Percentiles rank a stretch among this genome's conserved stretches.
phyloP scores from a whole-genome alignment of 2,888 invertebrate genomes.

The Ophonus ardosiacus region DNA sequence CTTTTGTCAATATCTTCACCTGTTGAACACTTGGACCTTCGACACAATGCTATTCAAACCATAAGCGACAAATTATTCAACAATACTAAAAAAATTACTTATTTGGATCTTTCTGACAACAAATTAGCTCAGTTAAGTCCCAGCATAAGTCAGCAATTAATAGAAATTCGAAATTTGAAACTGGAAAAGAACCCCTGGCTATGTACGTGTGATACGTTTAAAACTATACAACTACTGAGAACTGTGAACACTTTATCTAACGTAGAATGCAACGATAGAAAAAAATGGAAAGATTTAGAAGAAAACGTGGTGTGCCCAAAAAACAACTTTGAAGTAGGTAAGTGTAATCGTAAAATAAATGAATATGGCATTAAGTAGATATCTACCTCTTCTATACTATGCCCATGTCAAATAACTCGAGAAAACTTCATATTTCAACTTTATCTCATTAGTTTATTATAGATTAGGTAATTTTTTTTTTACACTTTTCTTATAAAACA shows the following conservation, averaged over 20 bases:
- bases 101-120: not conserved
- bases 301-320: not conserved
- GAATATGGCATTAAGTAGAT: too few species aligned
- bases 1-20: not conserved
- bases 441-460: too few species aligned
- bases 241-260: not conserved
- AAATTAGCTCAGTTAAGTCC: not conserved
- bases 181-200: not conserved
- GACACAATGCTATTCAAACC: not conserved
- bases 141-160: not conserved
- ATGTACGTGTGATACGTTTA: not conserved
- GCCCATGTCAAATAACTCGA: too few species aligned
- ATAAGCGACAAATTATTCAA: not conserved
- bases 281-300: not conserved
- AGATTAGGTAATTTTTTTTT: too few species aligned
- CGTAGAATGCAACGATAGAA: not conserved
- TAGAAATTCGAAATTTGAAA: not conserved
- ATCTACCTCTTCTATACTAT: too few species aligned
- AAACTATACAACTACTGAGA: not conserved
- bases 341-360: too few species aligned
- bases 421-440: too few species aligned
- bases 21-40: not conserved
- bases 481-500: too few species aligned
- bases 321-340: not conserved
- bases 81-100: not conserved